A percentile compares a stretch with the other conserved stretches of the same genome.
phyloP scores from a whole-genome alignment of 1,140 invertebrate genomes.

The Drosophila sturtevanti region DNA sequence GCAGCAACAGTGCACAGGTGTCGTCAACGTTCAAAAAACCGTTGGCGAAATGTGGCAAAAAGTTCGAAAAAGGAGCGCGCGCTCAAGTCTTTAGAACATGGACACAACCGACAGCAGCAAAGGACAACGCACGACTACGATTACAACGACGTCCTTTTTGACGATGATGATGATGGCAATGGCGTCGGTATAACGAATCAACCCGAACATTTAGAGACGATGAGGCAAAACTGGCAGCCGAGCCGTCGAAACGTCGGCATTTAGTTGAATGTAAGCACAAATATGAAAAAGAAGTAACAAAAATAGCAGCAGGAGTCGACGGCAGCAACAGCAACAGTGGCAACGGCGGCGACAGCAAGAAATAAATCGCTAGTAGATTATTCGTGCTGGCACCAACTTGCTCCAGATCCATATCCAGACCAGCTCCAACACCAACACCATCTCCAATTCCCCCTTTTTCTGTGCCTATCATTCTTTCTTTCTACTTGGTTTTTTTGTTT shows the following conservation, averaged over 20 bases:
- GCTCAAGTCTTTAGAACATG: conserved; percentile 47
- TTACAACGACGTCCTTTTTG: background rate
- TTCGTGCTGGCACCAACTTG: conserved; percentile 70
- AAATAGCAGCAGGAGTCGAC: conserved; percentile 57
- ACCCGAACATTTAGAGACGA: conserved; percentile 31
- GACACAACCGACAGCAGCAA: conserved; percentile 74
- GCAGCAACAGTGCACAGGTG: conserved; percentile 65
- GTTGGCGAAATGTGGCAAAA: conserved; percentile 28
- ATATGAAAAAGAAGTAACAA: conserved; percentile 79
- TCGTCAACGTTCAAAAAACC: conserved; percentile 38
- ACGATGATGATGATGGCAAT: conserved; percentile 14
- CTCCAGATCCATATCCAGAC: conserved; percentile 12
- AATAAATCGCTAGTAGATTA: conserved; percentile 80
- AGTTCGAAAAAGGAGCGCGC: conserved; percentile 35
- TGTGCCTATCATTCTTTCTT: conserved; percentile 1
- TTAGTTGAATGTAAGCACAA: conserved; percentile 70
- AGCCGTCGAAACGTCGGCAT: conserved; percentile 34
- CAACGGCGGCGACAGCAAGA: conserved; percentile 53
- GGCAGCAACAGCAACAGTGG: conserved; percentile 25
- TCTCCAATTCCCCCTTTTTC: background rate
- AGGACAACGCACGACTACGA: conserved; percentile 74
- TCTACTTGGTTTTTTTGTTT: conserved; percentile 23
- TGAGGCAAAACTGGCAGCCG: conserved; percentile 30
- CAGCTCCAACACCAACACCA: conserved; percentile 7
- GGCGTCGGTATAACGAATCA: conserved; percentile 1